These are phyloP conservation scores for Cephus rjabovi DNA, from an alignment of 2,888 invertebrate genomes.

Conservation along the genomic window DNA sequence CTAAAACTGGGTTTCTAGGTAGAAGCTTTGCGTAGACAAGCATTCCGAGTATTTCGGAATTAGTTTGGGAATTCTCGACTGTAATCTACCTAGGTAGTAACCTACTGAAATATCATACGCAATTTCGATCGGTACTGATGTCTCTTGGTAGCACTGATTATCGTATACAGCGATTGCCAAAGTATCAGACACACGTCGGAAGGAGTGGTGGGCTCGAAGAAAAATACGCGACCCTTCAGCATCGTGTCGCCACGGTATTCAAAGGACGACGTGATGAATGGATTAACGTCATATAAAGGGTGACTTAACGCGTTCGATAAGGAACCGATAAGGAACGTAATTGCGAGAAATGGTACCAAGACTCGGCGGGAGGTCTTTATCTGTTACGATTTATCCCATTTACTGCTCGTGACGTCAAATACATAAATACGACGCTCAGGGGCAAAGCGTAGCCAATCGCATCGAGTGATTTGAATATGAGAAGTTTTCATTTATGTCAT, in stretches of 20 bases:
- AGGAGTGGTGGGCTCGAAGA: neutral
- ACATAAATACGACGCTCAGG: conserved; percentile 37
- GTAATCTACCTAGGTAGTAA: neutral
- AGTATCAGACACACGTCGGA: neutral
- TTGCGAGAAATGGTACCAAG: conserved; percentile 36
- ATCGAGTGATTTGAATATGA: conserved; percentile 39
- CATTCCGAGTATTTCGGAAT: neutral
- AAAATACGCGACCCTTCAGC: neutral
- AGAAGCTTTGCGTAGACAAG: conserved; percentile 3
- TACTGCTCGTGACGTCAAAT: neutral
- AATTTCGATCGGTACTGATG: neutral
- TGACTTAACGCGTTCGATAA: conserved; percentile 35
- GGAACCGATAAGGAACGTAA: conserved; percentile 45
- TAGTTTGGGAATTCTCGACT: neutral
- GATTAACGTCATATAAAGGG: conserved; percentile 30
- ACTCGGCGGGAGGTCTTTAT: conserved; percentile 46
- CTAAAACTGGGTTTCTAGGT: conserved; percentile 45
- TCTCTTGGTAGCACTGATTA: neutral
- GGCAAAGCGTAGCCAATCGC: conserved; percentile 49
- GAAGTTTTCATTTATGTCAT: conserved; percentile 36
- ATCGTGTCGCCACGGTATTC: conserved; percentile 23
- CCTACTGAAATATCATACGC: neutral
- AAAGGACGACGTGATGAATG: conserved; percentile 37
- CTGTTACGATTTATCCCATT: conserved; percentile 14
- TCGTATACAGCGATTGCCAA: neutral